phyloP scores from a whole-genome alignment of 2,797 vertebrate species.

The Coilia nasus region DNA sequence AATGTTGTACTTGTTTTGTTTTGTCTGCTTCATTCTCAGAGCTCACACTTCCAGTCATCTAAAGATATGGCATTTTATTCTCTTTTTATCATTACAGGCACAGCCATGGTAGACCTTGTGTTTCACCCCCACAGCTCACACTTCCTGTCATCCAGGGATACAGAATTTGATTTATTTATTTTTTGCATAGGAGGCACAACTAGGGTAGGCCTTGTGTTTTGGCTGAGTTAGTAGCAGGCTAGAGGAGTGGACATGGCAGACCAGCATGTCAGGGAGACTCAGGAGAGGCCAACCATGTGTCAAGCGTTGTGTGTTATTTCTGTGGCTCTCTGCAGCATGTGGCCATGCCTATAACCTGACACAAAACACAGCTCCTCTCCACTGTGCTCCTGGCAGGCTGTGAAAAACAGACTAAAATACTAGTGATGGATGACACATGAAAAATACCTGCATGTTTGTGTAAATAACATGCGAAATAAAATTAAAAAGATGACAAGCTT shows the following conservation, averaged over 20 bases:
- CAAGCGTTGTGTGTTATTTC: neutral
- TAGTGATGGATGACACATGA: neutral
- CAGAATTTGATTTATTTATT: neutral
- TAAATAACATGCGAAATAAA: neutral
- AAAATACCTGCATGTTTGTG: neutral
- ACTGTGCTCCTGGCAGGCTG: neutral
- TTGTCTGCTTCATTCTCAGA: neutral
- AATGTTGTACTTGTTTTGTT: no score
- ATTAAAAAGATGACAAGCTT: neutral
- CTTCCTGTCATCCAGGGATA: neutral
- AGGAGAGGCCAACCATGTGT: neutral
- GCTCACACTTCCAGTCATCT: neutral
- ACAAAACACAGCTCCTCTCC: neutral
- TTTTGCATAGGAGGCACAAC: neutral
- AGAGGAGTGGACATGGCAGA: neutral
- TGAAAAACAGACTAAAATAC: neutral
- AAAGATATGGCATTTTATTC: neutral
- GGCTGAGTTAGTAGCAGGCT: neutral
- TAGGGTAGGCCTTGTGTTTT: neutral
- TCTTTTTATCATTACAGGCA: neutral
- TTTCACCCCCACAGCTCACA: neutral
- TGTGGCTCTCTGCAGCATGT: neutral
- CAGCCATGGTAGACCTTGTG: neutral
- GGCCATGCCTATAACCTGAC: neutral
- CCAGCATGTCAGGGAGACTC: neutral